Conservation (phyloP, 2,797 vertebrate genomes). For the Nyctibius grandis region DNA sequence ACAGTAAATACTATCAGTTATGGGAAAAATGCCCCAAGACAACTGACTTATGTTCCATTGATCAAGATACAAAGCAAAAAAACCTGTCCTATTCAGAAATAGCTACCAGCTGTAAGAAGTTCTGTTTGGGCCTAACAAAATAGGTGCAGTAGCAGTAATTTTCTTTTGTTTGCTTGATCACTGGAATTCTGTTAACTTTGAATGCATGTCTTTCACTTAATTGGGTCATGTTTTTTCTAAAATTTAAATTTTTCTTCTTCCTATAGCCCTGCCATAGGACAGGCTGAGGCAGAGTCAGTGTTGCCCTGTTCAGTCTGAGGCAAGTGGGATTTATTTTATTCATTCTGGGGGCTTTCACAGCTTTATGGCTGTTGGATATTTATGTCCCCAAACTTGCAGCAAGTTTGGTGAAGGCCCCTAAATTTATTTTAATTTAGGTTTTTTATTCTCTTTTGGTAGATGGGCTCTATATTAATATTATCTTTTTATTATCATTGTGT, state of each 20-base stretch:
- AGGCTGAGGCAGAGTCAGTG: conserved; percentile 98
- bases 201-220: conserved; percentile 80
- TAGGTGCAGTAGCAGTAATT: conserved; percentile 14
- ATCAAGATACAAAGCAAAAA: conserved; percentile 60
- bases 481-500: conserved; percentile 61
- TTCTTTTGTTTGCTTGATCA: conserved; percentile 75
- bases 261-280: conserved; percentile 97
- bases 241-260: conserved; percentile 97
- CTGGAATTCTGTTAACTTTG: conserved; percentile 72
- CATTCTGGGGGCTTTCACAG: conserved; percentile 93
- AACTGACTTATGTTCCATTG: conserved; percentile 48
- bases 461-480: conserved; percentile 83
- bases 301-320: conserved; percentile 98
- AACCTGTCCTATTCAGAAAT: conserved; percentile 16
- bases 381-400: conserved; percentile 97
- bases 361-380: conserved; percentile 91
- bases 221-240: conserved; percentile 88
- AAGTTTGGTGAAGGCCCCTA: conserved; percentile 98
- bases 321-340: conserved; percentile 97
- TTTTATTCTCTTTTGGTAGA: conserved; percentile 78
- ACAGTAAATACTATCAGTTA: conserved; percentile 25
- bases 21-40: neutral
- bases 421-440: conserved; percentile 83
- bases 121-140: conserved; percentile 25
- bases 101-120: neutral